Base-by-base conservation (phyloP, 2,888 invertebrate genomes). In the Cybosia mesomella region DNA sequence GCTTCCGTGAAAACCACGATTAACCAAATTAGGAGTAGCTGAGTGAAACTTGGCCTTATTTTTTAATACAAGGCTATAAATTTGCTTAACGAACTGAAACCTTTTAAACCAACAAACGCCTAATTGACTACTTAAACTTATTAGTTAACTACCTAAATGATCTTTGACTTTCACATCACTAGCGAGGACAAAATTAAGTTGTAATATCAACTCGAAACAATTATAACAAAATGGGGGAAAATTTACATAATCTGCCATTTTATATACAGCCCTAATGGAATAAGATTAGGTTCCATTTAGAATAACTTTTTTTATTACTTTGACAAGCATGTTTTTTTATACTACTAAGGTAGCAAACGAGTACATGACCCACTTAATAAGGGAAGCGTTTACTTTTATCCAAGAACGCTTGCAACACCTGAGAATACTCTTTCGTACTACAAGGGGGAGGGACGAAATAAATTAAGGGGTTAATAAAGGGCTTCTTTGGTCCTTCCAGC, bases 171-270 rank as follows among this genome's bases (percentile, higher is more conserved):
- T 49, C 70, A 65, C 71, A 71, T 59, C 76, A 67, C 70, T 76
- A 73, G 15, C 10, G 24, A 36, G 28, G 32, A 64, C 62, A 57
- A 74, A 72, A 80, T 76, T 68, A 74, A 76, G 68, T 67, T 13
- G 18, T 71, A 70, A 72, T 49, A 66, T 60, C 71, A 71, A 70
- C 68, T 77, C 70, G 63, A 74, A 79, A 80, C 76, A 80, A 79
- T 79, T 79, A 77, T 71, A 64, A 67, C 67, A 39, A 69, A 79
- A 77, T 71, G 71, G 65, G 58, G 43, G 61, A 59, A 66, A 68
- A 68, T 76, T 77, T 70, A 71, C 77, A 73, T 76, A 75, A 72
- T 73, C 57, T 66, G 24, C n/a, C 69, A 60, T 57, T 69, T 79
- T 69, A 67, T 68, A 43, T n/a, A 18, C 22, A 18, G 24, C 18